phyloP scores from a whole-genome alignment of 2,888 invertebrate species.

The Eucera pruinosa region DNA sequence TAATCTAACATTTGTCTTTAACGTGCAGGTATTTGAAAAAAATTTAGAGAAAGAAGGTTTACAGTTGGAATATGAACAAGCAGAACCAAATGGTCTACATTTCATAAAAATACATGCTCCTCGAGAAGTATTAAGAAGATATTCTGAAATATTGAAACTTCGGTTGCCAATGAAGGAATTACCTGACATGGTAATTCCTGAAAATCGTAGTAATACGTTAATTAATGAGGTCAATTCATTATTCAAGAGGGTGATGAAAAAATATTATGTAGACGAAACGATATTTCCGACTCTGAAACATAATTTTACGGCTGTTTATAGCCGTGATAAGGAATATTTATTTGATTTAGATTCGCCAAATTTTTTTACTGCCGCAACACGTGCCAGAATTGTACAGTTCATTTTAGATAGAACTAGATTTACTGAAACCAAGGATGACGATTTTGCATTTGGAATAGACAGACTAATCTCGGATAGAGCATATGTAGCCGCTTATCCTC shows the following conservation, averaged over 20 bases:
- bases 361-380: constrained; percentile 94
- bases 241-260: constrained; percentile 86
- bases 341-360: constrained; percentile 92
- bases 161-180: constrained; percentile 97
- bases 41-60: constrained; percentile 91
- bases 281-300: constrained; percentile 92
- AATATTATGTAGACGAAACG: constrained; percentile 88
- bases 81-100: constrained; percentile 88
- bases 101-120: constrained; percentile 97
- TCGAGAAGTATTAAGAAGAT: constrained; percentile 91
- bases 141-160: constrained; percentile 96
- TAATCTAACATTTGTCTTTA: neutral
- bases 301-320: constrained; percentile 94
- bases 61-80: constrained; percentile 89
- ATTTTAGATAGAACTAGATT: constrained; percentile 95
- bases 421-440: constrained; percentile 87
- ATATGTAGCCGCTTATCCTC: constrained; percentile 93
- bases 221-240: constrained; percentile 86
- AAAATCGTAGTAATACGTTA: constrained; percentile 86
- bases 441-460: constrained; percentile 93
- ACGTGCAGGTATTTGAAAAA: constrained; percentile 87
- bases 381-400: constrained; percentile 96
- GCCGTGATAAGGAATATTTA: constrained; percentile 96
- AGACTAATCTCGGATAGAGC: constrained; percentile 90
- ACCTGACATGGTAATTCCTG: constrained; percentile 87